A percentile compares a stretch with the other conserved stretches of the same genome.
These are phyloP conservation scores for Cynocephalus volans DNA, from an alignment of 2,113 vertebrate species.

Conservation along the genomic window DNA sequence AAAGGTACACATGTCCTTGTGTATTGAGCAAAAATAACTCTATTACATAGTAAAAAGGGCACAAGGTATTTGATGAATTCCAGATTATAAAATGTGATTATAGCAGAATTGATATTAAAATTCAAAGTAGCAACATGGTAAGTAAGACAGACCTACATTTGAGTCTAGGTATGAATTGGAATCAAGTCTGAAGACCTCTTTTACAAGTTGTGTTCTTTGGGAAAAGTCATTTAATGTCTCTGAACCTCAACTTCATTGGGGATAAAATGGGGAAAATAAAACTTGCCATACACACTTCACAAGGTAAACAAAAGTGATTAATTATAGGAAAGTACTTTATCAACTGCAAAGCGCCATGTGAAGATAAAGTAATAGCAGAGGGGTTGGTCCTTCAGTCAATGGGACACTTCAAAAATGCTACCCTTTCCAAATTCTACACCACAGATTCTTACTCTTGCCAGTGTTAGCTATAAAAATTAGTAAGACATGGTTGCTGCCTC, in stretches of 20 bases:
- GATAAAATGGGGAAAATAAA: conserved; percentile 31
- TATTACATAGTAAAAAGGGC: not conserved
- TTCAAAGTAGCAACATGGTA: not conserved
- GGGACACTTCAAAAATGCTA: not conserved
- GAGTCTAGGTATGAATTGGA: not conserved
- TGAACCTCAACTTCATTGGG: not conserved
- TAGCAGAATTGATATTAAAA: not conserved
- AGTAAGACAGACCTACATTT: not conserved
- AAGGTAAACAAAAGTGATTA: conserved; percentile 3
- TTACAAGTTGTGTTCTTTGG: not conserved
- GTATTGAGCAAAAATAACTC: conserved; percentile 4
- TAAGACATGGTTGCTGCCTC: not conserved
- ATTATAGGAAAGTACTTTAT: not conserved
- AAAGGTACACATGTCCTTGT: not conserved
- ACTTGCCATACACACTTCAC: not conserved
- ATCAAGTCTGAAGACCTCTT: not conserved
- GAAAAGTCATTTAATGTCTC: not conserved
- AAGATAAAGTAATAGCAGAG: not conserved
- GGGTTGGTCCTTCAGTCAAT: not conserved
- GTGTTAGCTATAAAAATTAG: not conserved
- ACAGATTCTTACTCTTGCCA: not conserved
- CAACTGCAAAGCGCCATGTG: not conserved
- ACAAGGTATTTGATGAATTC: not conserved
- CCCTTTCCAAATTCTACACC: not conserved
- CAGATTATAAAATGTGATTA: conserved; percentile 7